These are phyloP conservation scores for Molorchus minor DNA, from an alignment of 2,888 invertebrate species.

Conservation along the genomic window DNA sequence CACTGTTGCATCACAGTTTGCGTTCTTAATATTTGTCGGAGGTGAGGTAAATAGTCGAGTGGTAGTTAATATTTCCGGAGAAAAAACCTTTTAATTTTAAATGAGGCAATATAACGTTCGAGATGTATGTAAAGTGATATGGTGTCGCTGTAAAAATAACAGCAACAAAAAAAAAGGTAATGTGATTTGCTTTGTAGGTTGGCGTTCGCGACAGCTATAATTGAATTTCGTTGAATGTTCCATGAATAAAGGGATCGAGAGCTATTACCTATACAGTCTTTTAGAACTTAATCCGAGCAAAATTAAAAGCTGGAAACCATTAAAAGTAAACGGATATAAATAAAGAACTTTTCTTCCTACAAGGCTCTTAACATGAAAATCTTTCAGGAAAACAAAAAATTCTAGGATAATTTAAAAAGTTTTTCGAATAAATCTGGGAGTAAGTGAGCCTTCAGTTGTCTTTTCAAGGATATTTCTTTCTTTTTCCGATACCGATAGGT, in stretches of 20 bases:
- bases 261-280: constrained; percentile 19
- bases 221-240: background rate
- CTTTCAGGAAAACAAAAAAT: constrained; percentile 29
- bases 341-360: constrained; percentile 21
- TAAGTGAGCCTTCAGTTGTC: constrained; percentile 30
- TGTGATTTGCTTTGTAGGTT: too few relatives aligned
- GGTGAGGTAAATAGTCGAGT: too few relatives aligned
- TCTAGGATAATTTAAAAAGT: constrained; percentile 33
- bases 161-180: too few relatives aligned
- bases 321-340: constrained; percentile 25
- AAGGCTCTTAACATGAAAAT: constrained; percentile 28
- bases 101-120: too few relatives aligned
- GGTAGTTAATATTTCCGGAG: too few relatives aligned
- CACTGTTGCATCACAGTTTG: too few relatives aligned
- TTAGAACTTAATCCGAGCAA: constrained; percentile 15
- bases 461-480: constrained; percentile 21
- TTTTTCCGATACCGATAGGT: constrained; percentile 26
- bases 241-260: background rate
- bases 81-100: too few relatives aligned
- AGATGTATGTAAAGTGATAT: too few relatives aligned
- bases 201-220: too few relatives aligned
- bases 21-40: too few relatives aligned
- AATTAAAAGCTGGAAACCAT: constrained; percentile 17
- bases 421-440: constrained; percentile 30
- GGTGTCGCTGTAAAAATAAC: too few relatives aligned